Evolutionary conservation across 2,888 invertebrate genomes (phyloP), one percentile per base, ranked within the genome.

Genomic region (Camponotus fellah): DNA sequence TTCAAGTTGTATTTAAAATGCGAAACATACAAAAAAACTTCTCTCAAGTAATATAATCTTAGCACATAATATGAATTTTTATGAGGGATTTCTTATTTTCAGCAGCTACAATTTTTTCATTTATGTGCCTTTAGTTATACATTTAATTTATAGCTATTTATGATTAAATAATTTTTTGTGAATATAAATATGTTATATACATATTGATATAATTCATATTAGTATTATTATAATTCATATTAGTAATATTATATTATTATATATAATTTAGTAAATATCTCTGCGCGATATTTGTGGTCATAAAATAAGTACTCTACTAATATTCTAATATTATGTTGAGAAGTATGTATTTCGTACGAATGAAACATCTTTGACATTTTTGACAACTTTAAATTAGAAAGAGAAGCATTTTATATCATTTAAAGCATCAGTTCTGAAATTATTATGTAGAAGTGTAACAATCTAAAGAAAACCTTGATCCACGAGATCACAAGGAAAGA

Each of bases 391-490:
- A 58, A 12, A 58, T 58, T 0, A 9, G 4, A 0, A 21, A 21
- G 10, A 2, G 10, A 58, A 12, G 1, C 5, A 58, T 58, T 58
- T 21, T 21, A 58, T 9, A 58, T 12, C n/a, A 53, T n/a, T 56
- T n/a, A 17, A n/a, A 56, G 14, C 2, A 53, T 56, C 21, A 21
- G 9, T 58, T 58, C 9, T 21, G 26, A 62, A 8, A n/a, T 53
- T 37, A 17, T 26, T 8, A n/a, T 21, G n/a, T 40, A 69, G 71
- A 10, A 32, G 40, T 12, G n/a, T 32, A 40, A 43, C n/a, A 53
- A 77, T 58, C 40, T 32, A 77, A 26, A 26, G 77, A 40, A 77
- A 77, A 46, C 34, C 79, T 72, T 60, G 72, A 68, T 69, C 21
- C 71, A 26, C 26, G 34, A 71, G 77, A 53, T 75, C 49, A 10